phyloP scores from a whole-genome alignment of 2,888 invertebrate genomes.

The Eupithecia centaureata region DNA sequence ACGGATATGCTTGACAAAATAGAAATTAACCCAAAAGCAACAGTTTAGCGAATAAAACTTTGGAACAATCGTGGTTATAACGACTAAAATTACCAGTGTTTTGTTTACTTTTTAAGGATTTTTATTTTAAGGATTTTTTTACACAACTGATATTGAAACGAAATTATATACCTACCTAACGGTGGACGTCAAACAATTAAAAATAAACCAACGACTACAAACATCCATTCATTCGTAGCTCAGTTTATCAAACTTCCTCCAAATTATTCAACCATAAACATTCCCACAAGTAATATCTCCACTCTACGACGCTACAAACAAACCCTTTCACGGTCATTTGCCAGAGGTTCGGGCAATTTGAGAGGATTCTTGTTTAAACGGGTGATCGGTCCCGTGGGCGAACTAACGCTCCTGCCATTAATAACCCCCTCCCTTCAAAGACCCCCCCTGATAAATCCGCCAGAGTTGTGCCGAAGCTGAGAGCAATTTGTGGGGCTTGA shows the following conservation, averaged over 20 bases:
- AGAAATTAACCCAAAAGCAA: too few relatives aligned
- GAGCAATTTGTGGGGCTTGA: conserved; percentile 60
- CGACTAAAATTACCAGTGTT: too few relatives aligned
- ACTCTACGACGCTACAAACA: conserved; percentile 42
- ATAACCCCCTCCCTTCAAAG: conserved; percentile 50
- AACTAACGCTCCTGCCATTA: conserved; percentile 63
- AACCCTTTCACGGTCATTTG: conserved; percentile 60
- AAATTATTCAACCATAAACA: conserved; percentile 18
- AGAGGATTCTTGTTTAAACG: conserved; percentile 70
- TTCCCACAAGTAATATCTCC: conserved; percentile 9
- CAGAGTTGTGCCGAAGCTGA: conserved; percentile 41
- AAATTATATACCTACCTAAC: too few relatives aligned
- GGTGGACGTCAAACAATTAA: background rate
- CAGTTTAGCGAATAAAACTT: too few relatives aligned
- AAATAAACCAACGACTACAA: background rate
- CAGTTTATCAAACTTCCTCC: background rate
- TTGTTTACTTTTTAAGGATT: too few relatives aligned
- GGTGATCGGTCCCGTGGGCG: conserved; percentile 71
- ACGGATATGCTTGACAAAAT: too few relatives aligned
- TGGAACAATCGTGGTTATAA: too few relatives aligned
- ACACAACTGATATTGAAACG: too few relatives aligned
- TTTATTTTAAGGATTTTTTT: too few relatives aligned
- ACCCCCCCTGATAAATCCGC: conserved; percentile 37
- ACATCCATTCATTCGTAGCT: background rate
- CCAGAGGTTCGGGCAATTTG: conserved; percentile 64